Base-by-base conservation (phyloP, 1,140 invertebrate species). In the Glossosoma conforme region DNA sequence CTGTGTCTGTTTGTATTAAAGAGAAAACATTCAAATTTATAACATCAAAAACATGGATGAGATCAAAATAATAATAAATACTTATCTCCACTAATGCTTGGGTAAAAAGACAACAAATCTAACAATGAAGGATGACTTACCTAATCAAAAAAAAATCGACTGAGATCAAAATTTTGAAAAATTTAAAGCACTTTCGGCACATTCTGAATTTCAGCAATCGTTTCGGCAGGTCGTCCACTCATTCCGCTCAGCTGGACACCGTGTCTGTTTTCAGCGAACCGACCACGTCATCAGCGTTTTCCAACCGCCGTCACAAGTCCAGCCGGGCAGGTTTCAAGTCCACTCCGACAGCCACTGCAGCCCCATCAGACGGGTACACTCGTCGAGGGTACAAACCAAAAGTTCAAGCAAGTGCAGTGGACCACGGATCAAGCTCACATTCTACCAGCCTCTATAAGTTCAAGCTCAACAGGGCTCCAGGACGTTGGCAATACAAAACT, bases 401-500 rank as follows among this genome's bases (percentile, higher is more conserved):
- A 60, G 63, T 81, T 13, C 77, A 78, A 59, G 62, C 77, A 28
- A 72, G 77, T 11, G 62, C 72, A 24, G 76, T 80, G 1, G 80
- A 82, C 42, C 66, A 66, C 56, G 61, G 62, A 4, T 63, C 66
- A 1, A 62, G 63, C 40, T 59, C 65, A 33, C 60, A 68, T 25
- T 77, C 79, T 2, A 79, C 80, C 18, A 81, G 76, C 57, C 67
- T 82, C 20, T 83, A 81, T 63, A 87, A 89, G 67, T 83, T 86
- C 56, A 91, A 88, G 63, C 67, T 89, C 11, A 83, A 87, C 44
- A 74, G 86, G 40, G 77, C 85, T 0, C 85, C 87, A 33, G 86
- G 87, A 21, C 80, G 89, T 52, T 92, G 89, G 87, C 85, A 91
- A 44, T 92, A 91, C 64, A 91, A 90, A 65, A 89, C 89, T 0